phyloP scores from a whole-genome alignment of 2,113 vertebrate species.

The Semnornis frantzii region DNA sequence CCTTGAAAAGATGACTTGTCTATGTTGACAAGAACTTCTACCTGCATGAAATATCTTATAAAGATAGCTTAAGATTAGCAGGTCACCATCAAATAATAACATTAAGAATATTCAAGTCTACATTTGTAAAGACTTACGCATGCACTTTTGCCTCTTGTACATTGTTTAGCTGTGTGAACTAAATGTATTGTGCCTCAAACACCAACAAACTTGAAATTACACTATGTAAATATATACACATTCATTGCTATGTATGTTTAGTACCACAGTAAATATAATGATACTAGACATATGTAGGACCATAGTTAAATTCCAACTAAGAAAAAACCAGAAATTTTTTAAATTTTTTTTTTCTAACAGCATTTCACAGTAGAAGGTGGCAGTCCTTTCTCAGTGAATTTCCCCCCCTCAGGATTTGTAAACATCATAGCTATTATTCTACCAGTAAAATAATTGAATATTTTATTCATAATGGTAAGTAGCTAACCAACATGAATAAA shows the following conservation, averaged over 20 bases:
- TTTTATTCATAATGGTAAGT: slow-evolving; percentile 77
- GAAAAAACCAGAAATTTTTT: slow-evolving; percentile 35
- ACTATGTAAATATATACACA: slow-evolving; percentile 69
- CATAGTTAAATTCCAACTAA: slow-evolving; percentile 67
- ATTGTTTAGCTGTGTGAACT: slow-evolving; percentile 71
- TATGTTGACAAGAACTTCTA: slow-evolving; percentile 67
- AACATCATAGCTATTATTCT: slow-evolving; percentile 76
- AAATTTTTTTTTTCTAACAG: slow-evolving; percentile 41
- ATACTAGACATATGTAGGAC: slow-evolving; percentile 69
- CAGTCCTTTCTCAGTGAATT: slow-evolving; percentile 62
- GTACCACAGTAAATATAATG: slow-evolving; percentile 69
- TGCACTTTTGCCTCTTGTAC: slow-evolving; percentile 73
- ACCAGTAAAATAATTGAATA: slow-evolving; percentile 67
- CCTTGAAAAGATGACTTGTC: slow-evolving; percentile 65
- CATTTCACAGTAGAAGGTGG: slow-evolving; percentile 75
- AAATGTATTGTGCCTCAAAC: slow-evolving; percentile 76
- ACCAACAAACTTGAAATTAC: slow-evolving; percentile 71
- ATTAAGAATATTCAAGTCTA: slow-evolving; percentile 74
- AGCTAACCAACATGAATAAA: slow-evolving; percentile 78
- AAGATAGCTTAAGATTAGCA: slow-evolving; percentile 76
- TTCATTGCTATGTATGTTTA: slow-evolving; percentile 63
- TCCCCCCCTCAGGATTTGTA: slow-evolving; percentile 75
- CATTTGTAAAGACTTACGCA: slow-evolving; percentile 70
- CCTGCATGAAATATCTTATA: slow-evolving; percentile 79
- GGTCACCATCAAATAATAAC: slow-evolving; percentile 78